These are phyloP conservation scores for Mycogona germanica DNA, from an alignment of 2,888 invertebrate species.

Conservation along the genomic window DNA sequence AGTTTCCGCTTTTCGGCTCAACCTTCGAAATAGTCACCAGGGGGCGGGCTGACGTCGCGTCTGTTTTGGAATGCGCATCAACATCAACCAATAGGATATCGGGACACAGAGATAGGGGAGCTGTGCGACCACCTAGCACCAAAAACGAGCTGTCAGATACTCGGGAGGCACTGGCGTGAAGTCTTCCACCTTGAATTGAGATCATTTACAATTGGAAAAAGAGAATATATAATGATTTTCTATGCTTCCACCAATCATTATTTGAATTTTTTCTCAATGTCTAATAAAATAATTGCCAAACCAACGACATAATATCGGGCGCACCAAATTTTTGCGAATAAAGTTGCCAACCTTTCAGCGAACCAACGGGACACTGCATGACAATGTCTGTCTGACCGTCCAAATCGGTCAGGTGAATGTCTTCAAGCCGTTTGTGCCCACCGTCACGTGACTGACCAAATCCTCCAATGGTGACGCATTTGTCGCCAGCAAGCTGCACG, in stretches of 20 bases:
- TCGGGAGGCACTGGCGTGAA: constrained; percentile 23
- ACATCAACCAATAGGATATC: constrained; percentile 20
- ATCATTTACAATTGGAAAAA: no score
- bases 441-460: constrained; percentile 20
- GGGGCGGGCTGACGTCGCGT: neutral
- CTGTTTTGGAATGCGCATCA: neutral
- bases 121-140: constrained; percentile 34
- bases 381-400: neutral
- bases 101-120: constrained; percentile 28
- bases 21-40: no score
- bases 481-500: constrained; percentile 4
- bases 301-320: no score
- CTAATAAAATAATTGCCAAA: no score
- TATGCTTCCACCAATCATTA: no score
- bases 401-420: neutral
- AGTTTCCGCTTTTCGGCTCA: no score
- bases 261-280: no score
- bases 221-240: no score
- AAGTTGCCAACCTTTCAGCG: no score
- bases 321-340: no score
- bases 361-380: no score
- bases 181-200: no score
- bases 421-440: constrained; percentile 1
- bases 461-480: constrained; percentile 21
- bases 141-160: constrained; percentile 26